Percentiles rank a stretch among this genome's conserved stretches.
phyloP scores from a whole-genome alignment of 2,797 vertebrate genomes.

The Anguilla megastoma region DNA sequence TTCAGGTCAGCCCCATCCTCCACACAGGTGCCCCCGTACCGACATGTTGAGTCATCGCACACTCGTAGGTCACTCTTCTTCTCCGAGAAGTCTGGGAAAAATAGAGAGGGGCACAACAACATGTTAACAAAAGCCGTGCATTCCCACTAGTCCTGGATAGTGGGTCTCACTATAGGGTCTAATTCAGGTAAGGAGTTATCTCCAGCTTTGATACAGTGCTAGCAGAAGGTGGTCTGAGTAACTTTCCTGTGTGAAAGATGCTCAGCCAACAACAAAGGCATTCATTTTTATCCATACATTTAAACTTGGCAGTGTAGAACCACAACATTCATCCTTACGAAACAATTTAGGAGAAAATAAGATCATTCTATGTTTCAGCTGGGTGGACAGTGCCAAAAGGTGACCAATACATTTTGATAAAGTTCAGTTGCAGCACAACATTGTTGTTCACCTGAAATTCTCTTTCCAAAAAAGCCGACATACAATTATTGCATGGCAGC shows the following conservation, averaged over 20 bases:
- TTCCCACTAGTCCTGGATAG: not conserved
- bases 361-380: too few species aligned
- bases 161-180: not conserved
- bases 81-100: constrained; percentile 80
- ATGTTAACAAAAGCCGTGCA: not conserved
- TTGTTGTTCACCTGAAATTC: too few species aligned
- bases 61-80: constrained; percentile 83
- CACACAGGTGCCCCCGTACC: constrained; percentile 87
- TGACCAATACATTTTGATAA: too few species aligned
- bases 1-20: constrained; percentile 87
- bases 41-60: constrained; percentile 89
- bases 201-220: not conserved
- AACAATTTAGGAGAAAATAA: too few species aligned
- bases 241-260: not conserved
- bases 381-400: too few species aligned
- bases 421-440: too few species aligned
- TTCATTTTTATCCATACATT: not conserved
- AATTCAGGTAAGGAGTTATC: not conserved
- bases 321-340: too few species aligned
- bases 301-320: too few species aligned
- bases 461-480: too few species aligned
- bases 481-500: too few species aligned
- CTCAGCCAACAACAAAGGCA: not conserved
- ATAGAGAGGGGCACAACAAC: not conserved
- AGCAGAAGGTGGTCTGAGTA: not conserved